Conservation (phyloP, 2,797 vertebrate genomes). For the Sebastes diaconus region DNA sequence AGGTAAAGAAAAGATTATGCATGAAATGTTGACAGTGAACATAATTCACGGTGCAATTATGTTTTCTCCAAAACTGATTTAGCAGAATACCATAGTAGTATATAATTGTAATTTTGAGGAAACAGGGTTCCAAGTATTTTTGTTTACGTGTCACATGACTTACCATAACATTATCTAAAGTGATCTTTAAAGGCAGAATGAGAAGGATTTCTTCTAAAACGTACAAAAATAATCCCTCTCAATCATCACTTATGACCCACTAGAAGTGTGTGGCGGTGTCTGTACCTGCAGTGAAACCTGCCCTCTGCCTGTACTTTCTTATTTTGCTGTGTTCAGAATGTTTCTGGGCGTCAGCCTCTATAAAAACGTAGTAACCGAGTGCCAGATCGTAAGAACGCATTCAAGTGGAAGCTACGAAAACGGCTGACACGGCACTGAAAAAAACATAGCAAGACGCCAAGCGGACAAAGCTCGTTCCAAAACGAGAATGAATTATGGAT, state of each 20-base stretch:
- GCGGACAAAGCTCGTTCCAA: neutral
- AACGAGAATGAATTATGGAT: neutral
- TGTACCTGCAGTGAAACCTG: neutral
- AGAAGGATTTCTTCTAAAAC: neutral
- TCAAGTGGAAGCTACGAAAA: neutral
- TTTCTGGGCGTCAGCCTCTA: neutral
- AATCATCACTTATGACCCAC: neutral
- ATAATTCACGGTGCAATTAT: neutral
- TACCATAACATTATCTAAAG: neutral
- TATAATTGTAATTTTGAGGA: neutral
- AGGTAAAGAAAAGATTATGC: constrained; percentile 83
- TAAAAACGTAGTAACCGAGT: neutral
- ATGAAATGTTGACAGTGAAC: neutral
- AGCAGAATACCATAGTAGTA: neutral
- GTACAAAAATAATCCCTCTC: neutral
- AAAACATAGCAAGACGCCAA: neutral
- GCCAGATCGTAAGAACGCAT: neutral
- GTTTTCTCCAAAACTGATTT: neutral
- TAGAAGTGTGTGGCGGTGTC: neutral
- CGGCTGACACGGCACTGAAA: neutral
- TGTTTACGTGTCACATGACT: neutral
- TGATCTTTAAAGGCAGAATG: neutral
- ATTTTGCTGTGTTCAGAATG: neutral
- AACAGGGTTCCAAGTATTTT: neutral
- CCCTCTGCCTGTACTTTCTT: neutral